phyloP scores from a whole-genome alignment of 2,888 invertebrate species.

The Drosophila meridiana region DNA sequence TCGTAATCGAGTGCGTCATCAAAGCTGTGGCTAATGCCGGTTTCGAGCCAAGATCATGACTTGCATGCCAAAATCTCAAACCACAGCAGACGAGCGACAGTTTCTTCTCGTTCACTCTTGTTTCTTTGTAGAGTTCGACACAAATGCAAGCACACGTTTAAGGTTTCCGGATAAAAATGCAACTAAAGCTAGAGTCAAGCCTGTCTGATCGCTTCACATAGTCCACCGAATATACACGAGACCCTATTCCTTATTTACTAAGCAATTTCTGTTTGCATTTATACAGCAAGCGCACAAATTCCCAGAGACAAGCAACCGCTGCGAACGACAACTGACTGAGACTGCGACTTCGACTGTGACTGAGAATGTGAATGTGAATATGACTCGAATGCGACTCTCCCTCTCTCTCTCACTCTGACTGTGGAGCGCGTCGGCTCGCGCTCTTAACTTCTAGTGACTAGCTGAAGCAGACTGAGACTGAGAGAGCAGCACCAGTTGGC shows the following conservation, averaged over 20 bases:
- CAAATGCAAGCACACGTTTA: not conserved
- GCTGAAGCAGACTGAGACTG: slow-evolving; percentile 30
- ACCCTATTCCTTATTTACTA: slow-evolving; percentile 38
- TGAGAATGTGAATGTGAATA: slow-evolving; percentile 8
- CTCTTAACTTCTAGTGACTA: slow-evolving; percentile 73
- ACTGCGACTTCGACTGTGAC: slow-evolving; percentile 34
- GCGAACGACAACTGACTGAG: slow-evolving; percentile 47
- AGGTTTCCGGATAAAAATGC: slow-evolving; percentile 1
- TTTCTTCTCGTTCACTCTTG: slow-evolving; percentile 25
- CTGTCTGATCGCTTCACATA: slow-evolving; percentile 16
- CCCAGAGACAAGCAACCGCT: slow-evolving; percentile 41
- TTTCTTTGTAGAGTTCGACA: slow-evolving; percentile 9
- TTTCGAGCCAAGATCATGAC: slow-evolving; percentile 72
- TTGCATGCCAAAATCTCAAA: slow-evolving; percentile 51
- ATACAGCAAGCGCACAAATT: slow-evolving; percentile 52
- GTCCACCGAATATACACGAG: slow-evolving; percentile 11
- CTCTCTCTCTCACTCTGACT: slow-evolving; percentile 9
- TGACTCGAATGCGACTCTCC: slow-evolving; percentile 18
- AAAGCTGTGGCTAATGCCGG: slow-evolving; percentile 65
- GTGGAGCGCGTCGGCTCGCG: slow-evolving; percentile 12
- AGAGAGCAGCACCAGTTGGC: slow-evolving; percentile 34
- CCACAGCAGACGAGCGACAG: slow-evolving; percentile 23
- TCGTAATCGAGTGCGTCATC: slow-evolving; percentile 70
- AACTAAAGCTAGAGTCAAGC: not conserved
- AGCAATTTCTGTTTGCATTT: slow-evolving; percentile 36